Evolutionary conservation across 2,113 vertebrate genomes (phyloP).

Genomic region (Microtus pennsylvanicus): DNA sequence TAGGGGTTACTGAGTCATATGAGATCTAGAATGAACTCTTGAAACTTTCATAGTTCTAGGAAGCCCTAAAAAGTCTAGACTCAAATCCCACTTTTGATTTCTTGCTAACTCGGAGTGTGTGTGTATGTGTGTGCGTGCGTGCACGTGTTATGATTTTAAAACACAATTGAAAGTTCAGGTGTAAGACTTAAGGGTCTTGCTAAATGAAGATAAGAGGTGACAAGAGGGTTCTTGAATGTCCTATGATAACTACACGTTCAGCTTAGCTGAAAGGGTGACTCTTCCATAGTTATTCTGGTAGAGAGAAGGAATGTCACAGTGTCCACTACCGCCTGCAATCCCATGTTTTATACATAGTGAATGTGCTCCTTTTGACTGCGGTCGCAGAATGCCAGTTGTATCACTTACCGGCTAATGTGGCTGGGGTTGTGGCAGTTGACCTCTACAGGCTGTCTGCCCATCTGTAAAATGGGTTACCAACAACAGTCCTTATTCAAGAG

Average conservation of each 20-base stretch:
- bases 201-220: not conserved
- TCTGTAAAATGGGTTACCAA: not conserved
- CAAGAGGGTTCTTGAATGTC: slow-evolving; percentile 38
- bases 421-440: not conserved
- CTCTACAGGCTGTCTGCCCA: slow-evolving; percentile 8
- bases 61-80: slow-evolving; percentile 49
- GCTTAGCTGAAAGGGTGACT: not conserved
- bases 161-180: not conserved
- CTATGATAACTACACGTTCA: not conserved
- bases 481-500: not conserved
- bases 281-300: not conserved
- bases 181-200: slow-evolving; percentile 4
- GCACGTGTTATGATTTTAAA: slow-evolving; percentile 45
- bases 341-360: not conserved
- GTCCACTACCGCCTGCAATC: not conserved
- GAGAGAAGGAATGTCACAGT: not conserved
- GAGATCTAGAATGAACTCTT: not conserved
- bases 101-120: slow-evolving; percentile 44
- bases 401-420: not conserved
- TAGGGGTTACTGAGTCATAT: not conserved
- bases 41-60: slow-evolving; percentile 10
- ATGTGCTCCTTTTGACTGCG: not conserved
- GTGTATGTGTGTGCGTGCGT: not conserved
- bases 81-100: slow-evolving; percentile 61
- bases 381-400: not conserved